These are phyloP conservation scores for Menidia beryllina DNA, from an alignment of 2,113 vertebrate species.

Conservation along the genomic window DNA sequence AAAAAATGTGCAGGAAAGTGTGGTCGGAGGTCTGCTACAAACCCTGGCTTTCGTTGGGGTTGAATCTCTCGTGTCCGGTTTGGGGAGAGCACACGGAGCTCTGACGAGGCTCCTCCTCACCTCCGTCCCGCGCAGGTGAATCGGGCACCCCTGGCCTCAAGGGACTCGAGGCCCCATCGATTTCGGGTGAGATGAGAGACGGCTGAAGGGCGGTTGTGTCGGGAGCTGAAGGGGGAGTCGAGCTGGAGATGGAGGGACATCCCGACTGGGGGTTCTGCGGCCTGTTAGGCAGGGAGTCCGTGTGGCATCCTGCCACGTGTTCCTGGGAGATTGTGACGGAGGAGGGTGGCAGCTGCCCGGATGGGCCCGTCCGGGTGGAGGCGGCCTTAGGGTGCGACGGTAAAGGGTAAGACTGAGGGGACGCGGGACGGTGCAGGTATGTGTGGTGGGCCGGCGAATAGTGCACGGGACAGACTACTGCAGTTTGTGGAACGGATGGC, in stretches of 20 bases:
- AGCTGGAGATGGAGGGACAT: constrained; percentile 8
- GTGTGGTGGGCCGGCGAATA: constrained; percentile 57
- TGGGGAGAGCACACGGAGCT: constrained; percentile 61
- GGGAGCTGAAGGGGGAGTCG: constrained; percentile 25
- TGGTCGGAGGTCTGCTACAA: constrained; percentile 58
- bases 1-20: constrained; percentile 34
- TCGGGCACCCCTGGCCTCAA: constrained; percentile 53
- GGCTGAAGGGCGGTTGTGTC: constrained; percentile 29
- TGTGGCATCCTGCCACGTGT: constrained; percentile 33
- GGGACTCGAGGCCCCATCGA: constrained; percentile 27
- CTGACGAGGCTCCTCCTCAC: constrained; percentile 25
- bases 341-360: constrained; percentile 53
- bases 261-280: constrained; percentile 62
- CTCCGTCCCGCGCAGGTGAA: constrained; percentile 44
- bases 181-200: constrained; percentile 34
- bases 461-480: constrained; percentile 55
- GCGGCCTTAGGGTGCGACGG: constrained; percentile 52
- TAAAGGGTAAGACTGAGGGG: constrained; percentile 38
- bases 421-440: constrained; percentile 34
- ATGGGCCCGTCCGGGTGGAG: constrained; percentile 55
- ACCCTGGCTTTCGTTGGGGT: constrained; percentile 39
- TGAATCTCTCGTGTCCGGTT: constrained; percentile 36
- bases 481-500: constrained; percentile 51
- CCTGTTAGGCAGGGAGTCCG: constrained; percentile 39
- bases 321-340: constrained; percentile 45